Base-by-base conservation (phyloP, 2,888 invertebrate species). In the Apomyelois bistriatella region DNA sequence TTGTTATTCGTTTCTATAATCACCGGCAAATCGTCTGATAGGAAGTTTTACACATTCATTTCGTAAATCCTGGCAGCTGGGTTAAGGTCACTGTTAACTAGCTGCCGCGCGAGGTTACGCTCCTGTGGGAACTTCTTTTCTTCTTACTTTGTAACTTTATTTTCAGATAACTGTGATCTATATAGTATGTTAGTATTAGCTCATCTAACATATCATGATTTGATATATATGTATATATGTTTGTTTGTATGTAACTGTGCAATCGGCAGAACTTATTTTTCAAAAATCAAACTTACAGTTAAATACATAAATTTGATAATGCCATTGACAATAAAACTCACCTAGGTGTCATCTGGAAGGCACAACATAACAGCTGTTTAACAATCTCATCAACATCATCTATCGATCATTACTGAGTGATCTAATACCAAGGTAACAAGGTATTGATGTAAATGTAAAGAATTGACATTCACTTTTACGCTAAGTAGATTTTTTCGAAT, bases 21-120 rank as follows among this genome's bases (percentile, higher is more conserved):
- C 13, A 42, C 51, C 43, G 58, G 35, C 57, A 52, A 54, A 52
- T 16, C 16, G 2, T 17, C 35, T 59, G 58, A 68, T 70, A 67
- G 65, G 68, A 71, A 61, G 22, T 22, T 22, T 22, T 22, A 65
- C 52, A 13, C 38, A 15, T n/a, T n/a, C 1, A 40, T 54, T 35
- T 28, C 43, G 55, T 50, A 43, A 56, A 56, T 22, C 22, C 22
- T 22, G 22, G 5, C 36, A 22, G 53, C 53, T 49, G 46, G 52
- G 48, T 17, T 15, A 28, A 43, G 41, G 53, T 47, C 49, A 28
- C 47, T n/a, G n/a, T n/a, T n/a, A n/a, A n/a, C n/a, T n/a, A n/a
- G n/a, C n/a, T n/a, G n/a, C n/a, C n/a, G n/a, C n/a, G n/a, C n/a
- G n/a, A n/a, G n/a, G n/a, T n/a, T n/a, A n/a, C n/a, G n/a, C n/a